A percentile compares a stretch with the other conserved stretches of the same genome.
Conservation (phyloP, 1,140 invertebrate species). For the Palaemon carinicauda region DNA sequence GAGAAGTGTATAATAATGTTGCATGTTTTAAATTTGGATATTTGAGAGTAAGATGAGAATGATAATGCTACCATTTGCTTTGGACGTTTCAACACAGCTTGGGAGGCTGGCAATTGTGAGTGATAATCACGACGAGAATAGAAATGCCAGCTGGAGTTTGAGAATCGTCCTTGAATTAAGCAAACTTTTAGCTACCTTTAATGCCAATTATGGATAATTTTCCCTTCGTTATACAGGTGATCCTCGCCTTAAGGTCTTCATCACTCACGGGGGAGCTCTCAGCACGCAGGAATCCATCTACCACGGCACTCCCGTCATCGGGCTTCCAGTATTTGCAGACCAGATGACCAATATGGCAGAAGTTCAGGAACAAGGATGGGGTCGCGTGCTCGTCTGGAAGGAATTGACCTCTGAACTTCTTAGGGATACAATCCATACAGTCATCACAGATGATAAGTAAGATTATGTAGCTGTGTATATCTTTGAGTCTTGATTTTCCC, state of each 20-base stretch:
- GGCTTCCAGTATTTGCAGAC: conserved; percentile 74
- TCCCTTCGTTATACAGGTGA: background rate
- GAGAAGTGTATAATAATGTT: too few species aligned
- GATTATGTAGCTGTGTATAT: background rate
- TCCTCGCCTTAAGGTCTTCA: conserved; percentile 66
- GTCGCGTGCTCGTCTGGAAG: background rate
- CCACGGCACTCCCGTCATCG: conserved; percentile 75
- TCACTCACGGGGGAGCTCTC: conserved; percentile 76
- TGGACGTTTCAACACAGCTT: too few species aligned
- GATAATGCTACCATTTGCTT: too few species aligned
- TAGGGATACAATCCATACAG: background rate
- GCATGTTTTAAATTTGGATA: too few species aligned
- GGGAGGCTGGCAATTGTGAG: too few species aligned
- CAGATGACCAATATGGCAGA: conserved; percentile 67
- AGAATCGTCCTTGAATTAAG: too few species aligned
- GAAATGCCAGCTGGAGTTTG: too few species aligned
- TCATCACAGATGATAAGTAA: background rate
- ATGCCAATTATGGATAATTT: background rate
- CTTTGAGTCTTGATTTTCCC: background rate
- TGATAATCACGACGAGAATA: too few species aligned
- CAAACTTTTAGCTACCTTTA: background rate
- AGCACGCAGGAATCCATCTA: conserved; percentile 76
- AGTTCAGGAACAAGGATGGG: conserved; percentile 69
- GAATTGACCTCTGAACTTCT: background rate
- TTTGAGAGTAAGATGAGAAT: too few species aligned